Conservation (phyloP, 2,113 vertebrate species). For the Sorex araneus region DNA sequence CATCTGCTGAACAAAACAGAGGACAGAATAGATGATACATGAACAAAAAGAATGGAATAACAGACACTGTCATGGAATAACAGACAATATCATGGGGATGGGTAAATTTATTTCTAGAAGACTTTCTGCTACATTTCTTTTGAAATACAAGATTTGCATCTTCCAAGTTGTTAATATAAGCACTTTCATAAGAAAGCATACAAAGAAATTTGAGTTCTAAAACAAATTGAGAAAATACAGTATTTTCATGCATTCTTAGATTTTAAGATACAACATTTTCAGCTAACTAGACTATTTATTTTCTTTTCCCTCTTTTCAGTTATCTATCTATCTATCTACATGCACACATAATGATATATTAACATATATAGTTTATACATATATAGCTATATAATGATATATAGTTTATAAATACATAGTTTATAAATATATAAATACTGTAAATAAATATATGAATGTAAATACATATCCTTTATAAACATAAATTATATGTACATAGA, state of each 20-base stretch:
- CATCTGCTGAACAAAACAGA: background rate
- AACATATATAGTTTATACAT: too few relatives aligned
- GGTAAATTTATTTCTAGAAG: background rate
- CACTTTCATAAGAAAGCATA: conserved; percentile 14
- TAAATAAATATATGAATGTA: too few relatives aligned
- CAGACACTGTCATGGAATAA: too few relatives aligned
- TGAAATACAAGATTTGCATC: conserved; percentile 34
- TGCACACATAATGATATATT: too few relatives aligned
- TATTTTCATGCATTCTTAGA: background rate
- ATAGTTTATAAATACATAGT: too few relatives aligned
- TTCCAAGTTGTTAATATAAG: background rate
- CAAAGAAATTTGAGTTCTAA: conserved; percentile 31
- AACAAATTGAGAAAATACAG: conserved; percentile 21
- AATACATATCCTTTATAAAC: too few relatives aligned
- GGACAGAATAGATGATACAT: background rate
- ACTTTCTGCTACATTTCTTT: conserved; percentile 17
- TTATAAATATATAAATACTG: too few relatives aligned
- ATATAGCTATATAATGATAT: too few relatives aligned
- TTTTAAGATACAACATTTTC: conserved; percentile 18
- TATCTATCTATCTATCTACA: too few relatives aligned
- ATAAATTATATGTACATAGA: too few relatives aligned
- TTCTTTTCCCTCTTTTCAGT: background rate
- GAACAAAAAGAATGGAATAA: background rate
- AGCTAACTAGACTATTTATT: background rate
- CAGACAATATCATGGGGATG: background rate